A percentile compares a stretch with the other conserved stretches of the same genome.
Evolutionary conservation across 1,140 invertebrate genomes (phyloP).

Genomic region (Papilio helenus): DNA sequence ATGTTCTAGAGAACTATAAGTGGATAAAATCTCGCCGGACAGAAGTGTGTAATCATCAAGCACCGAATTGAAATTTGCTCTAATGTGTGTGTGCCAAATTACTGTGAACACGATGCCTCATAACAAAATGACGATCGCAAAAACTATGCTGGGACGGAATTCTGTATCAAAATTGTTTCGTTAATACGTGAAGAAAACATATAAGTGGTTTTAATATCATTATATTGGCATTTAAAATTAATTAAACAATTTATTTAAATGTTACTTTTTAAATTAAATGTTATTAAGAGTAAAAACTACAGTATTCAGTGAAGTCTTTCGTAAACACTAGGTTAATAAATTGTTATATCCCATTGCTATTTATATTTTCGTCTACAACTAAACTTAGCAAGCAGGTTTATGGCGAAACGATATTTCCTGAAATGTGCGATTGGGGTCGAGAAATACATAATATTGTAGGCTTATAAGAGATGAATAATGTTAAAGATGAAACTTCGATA

Average conservation of each 20-base stretch:
- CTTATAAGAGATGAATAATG: background rate
- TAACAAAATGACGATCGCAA: background rate
- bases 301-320: background rate
- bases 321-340: background rate
- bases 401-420: slow-evolving; percentile 3
- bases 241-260: background rate
- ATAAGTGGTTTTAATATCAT: background rate
- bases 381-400: slow-evolving; percentile 1
- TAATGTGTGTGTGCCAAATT: background rate
- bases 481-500: background rate
- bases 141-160: background rate
- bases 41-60: background rate
- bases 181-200: background rate
- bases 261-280: background rate
- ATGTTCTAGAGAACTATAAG: background rate
- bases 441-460: background rate
- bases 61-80: background rate
- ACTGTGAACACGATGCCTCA: background rate
- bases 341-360: background rate
- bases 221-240: background rate
- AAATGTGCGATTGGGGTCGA: background rate
- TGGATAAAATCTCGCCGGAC: background rate
- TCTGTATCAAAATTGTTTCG: background rate
- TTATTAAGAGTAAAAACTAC: background rate
- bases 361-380: background rate